Evolutionary conservation across 2,113 vertebrate species (phyloP), one percentile per base, ranked within the genome.

Genomic region (Heterocephalus glaber): DNA sequence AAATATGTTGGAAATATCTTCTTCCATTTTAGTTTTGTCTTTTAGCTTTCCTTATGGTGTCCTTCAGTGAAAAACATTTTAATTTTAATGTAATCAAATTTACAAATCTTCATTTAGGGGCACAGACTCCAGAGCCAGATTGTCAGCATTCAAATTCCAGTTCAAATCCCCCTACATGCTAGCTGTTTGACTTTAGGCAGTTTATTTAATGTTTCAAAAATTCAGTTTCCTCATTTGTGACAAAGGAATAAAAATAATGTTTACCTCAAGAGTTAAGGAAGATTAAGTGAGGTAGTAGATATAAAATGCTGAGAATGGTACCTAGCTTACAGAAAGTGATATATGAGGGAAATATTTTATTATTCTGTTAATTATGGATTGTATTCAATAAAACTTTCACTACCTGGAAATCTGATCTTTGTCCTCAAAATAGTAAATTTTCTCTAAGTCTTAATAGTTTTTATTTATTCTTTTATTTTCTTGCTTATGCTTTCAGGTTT

Each of bases 1-100:
- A 92, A 84, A 87, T 95, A 83, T 38, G 30, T 74, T 86, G 61
- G 86, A 74, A 95, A 87, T 95, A 93, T 80, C 28, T 66, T 14
- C 47, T 77, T 13, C 24, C 26, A 56, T 16, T 85, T 95, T 60
- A 41, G 63, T 22, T 81, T 66, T 74, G 41, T 68, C 68, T 86
- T 81, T 89, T 68, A 35, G n/a, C 20, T 95, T 77, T 77, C 74
- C 74, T 95, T 81, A 66, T 81, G 19, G 7, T 72, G 22, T 83
- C 54, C 35, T 61, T 61, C 65, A 70, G 79, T 93, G 16, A 90
- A 88, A 94, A 58, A 17, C 65, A 10, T 77, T 77, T 63, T 68
- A 61, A 74, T 82, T 68, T 86, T 58, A 16, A 41, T 38, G 3
- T 68, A 76, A 6, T 92, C 38, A 61, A 1, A 49, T 86, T 70